Evolutionary conservation across 1,140 invertebrate species (phyloP).

Genomic region (Ips nitidus): DNA sequence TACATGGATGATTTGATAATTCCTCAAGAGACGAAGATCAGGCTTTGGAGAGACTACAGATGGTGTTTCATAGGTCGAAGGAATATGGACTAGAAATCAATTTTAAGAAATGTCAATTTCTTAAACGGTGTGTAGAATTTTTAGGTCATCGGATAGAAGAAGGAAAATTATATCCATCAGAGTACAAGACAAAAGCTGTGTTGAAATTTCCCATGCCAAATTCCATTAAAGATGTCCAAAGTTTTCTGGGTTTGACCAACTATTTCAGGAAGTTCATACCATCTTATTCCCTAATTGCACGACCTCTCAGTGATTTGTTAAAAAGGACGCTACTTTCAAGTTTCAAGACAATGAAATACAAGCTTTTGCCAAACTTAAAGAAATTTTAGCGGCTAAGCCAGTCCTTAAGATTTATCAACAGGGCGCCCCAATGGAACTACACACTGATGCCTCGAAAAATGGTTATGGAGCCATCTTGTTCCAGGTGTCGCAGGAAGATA

Average conservation of each 20-base stretch:
- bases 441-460: no score
- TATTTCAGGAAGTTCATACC: constrained; percentile 48
- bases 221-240: constrained; percentile 43
- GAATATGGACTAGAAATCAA: not conserved
- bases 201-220: constrained; percentile 41
- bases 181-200: not conserved
- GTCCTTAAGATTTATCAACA: no score
- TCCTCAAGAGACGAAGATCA: not conserved
- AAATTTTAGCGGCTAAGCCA: no score
- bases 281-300: no score
- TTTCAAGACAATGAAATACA: no score
- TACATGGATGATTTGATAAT: not conserved
- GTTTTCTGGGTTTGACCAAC: constrained; percentile 44
- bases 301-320: no score
- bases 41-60: not conserved
- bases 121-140: not conserved
- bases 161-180: not conserved
- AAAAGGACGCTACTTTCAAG: no score
- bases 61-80: not conserved
- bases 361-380: no score
- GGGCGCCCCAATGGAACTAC: no score
- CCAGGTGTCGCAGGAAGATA: no score
- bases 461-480: no score
- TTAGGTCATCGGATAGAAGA: not conserved
- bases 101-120: not conserved